These are phyloP conservation scores for Apolygus lucorum DNA, from an alignment of 1,140 invertebrate genomes.

Conservation along the genomic window DNA sequence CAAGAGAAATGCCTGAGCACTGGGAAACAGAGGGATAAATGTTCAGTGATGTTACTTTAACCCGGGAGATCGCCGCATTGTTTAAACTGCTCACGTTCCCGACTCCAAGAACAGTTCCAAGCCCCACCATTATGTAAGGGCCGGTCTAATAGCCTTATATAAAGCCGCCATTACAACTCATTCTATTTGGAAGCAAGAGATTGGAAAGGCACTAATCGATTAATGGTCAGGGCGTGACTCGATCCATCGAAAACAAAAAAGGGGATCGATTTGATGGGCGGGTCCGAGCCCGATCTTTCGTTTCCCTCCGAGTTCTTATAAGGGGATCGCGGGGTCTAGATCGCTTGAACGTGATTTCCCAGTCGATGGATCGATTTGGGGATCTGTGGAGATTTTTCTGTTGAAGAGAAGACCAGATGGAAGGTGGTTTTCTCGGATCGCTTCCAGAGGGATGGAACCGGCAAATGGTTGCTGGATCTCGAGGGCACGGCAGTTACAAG, in stretches of 20 bases:
- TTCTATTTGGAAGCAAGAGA: constrained; percentile 6
- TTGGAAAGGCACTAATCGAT: not conserved
- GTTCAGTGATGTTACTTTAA: not conserved
- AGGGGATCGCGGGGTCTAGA: not conserved
- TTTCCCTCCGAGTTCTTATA: not conserved
- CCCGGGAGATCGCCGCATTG: not conserved
- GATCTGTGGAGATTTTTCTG: too few relatives aligned
- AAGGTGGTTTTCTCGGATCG: too few relatives aligned
- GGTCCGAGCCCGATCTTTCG: not conserved
- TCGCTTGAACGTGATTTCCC: constrained; percentile 3
- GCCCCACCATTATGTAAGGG: not conserved
- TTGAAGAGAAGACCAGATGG: too few relatives aligned
- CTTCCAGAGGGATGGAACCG: too few relatives aligned
- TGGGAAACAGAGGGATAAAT: not conserved
- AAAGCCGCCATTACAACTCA: constrained; percentile 7
- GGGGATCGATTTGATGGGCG: constrained; percentile 6
- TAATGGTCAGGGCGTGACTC: constrained; percentile 8
- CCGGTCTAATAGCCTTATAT: not conserved
- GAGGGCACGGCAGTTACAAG: too few relatives aligned
- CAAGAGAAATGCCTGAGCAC: not conserved
- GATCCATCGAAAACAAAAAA: not conserved
- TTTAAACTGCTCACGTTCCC: constrained; percentile 7
- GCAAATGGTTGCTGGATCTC: too few relatives aligned
- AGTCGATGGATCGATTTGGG: too few relatives aligned
- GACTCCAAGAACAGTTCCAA: not conserved